These are phyloP conservation scores for Riparia riparia DNA, from an alignment of 2,113 vertebrate species.

Conservation along the genomic window DNA sequence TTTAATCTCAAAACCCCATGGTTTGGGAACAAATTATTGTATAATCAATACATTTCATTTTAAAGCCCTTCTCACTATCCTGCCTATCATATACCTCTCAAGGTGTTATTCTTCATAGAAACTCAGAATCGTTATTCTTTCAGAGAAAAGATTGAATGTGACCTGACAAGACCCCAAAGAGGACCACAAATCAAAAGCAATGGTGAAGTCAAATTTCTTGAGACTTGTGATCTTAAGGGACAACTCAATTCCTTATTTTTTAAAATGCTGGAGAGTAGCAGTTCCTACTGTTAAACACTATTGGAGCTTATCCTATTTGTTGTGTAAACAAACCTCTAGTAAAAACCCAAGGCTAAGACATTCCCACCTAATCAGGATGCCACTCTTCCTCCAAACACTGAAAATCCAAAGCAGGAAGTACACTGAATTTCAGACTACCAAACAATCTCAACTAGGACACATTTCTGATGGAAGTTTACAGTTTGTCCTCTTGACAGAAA, in stretches of 20 bases:
- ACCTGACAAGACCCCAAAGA: constrained; percentile 33
- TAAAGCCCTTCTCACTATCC: constrained; percentile 41
- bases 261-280: background rate
- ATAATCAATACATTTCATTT: constrained; percentile 66
- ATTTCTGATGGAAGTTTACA: background rate
- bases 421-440: background rate
- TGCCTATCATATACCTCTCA: constrained; percentile 44
- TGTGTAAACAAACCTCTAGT: background rate
- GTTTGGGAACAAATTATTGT: constrained; percentile 53
- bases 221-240: background rate
- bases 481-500: background rate
- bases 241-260: background rate
- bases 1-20: constrained; percentile 41
- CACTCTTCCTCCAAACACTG: background rate
- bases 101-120: background rate
- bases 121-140: constrained; percentile 10
- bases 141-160: constrained; percentile 51
- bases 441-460: background rate
- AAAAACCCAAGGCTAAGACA: background rate
- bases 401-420: background rate
- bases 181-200: constrained; percentile 48
- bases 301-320: background rate
- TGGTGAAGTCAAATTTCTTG: background rate
- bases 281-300: background rate
- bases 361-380: background rate